Evolutionary conservation across 2,113 vertebrate genomes (phyloP).

Genomic region (Cyphomyrus plagiostoma): DNA sequence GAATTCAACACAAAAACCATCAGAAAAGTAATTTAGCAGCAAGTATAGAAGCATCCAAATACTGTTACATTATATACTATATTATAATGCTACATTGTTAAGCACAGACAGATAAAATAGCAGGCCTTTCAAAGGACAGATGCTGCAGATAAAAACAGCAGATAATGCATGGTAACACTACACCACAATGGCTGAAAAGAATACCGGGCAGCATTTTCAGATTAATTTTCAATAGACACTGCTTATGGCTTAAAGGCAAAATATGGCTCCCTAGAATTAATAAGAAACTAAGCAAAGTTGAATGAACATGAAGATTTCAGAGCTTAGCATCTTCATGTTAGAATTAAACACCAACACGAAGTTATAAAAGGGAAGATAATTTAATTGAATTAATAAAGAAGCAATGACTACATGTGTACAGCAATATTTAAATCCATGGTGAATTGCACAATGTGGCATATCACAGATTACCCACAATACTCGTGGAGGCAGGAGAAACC

Average conservation of each 20-base stretch:
- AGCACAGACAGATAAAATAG: not conserved
- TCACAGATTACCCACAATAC: constrained; percentile 46
- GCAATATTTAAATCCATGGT: not conserved
- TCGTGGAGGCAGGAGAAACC: constrained; percentile 29
- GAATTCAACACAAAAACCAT: not conserved
- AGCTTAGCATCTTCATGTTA: not conserved
- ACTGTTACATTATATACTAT: constrained; percentile 34
- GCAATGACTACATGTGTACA: not conserved
- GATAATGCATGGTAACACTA: not conserved
- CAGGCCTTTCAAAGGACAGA: not conserved
- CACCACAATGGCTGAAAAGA: not conserved
- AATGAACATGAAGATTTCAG: not conserved
- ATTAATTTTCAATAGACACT: not conserved
- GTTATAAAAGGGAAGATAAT: not conserved
- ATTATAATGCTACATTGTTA: constrained; percentile 24
- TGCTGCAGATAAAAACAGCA: not conserved
- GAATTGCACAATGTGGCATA: constrained; percentile 29
- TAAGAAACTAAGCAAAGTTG: not conserved
- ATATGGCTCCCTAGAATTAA: not conserved
- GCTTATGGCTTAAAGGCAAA: not conserved
- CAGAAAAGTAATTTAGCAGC: constrained; percentile 28
- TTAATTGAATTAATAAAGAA: not conserved
- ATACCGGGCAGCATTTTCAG: not conserved
- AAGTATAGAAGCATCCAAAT: constrained; percentile 52
- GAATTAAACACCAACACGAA: not conserved